Evolutionary conservation across 2,797 vertebrate genomes (phyloP).

Genomic region (Mus caroli): DNA sequence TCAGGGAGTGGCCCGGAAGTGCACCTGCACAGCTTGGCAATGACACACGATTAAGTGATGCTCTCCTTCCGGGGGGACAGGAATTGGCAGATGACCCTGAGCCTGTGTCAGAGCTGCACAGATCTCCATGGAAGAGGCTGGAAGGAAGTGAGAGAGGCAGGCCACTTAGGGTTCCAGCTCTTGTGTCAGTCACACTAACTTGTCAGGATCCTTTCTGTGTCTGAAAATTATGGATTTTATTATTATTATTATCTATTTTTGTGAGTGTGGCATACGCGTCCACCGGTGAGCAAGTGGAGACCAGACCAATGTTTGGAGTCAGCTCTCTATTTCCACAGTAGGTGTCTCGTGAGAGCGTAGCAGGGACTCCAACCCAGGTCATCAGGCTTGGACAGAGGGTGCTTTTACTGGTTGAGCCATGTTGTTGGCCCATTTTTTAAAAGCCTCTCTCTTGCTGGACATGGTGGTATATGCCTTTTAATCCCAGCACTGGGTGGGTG

Average conservation of each 20-base stretch:
- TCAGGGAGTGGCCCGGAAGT: background rate
- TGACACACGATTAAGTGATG: background rate
- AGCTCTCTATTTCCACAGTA: background rate
- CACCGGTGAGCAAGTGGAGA: background rate
- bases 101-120: background rate
- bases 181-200: background rate
- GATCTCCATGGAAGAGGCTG: background rate
- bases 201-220: background rate
- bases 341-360: background rate
- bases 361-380: background rate
- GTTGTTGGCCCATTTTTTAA: background rate
- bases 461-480: too few relatives aligned
- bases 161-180: background rate
- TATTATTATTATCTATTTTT: background rate
- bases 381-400: background rate
- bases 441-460: background rate
- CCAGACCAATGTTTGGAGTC: background rate
- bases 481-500: background rate
- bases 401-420: too few relatives aligned
- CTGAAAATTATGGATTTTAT: background rate
- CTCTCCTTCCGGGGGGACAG: background rate
- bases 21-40: background rate
- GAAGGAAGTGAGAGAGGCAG: background rate
- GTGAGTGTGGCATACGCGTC: background rate
- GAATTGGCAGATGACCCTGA: background rate